phyloP scores from a whole-genome alignment of 2,888 invertebrate species.

The Opisthograptis luteolata region DNA sequence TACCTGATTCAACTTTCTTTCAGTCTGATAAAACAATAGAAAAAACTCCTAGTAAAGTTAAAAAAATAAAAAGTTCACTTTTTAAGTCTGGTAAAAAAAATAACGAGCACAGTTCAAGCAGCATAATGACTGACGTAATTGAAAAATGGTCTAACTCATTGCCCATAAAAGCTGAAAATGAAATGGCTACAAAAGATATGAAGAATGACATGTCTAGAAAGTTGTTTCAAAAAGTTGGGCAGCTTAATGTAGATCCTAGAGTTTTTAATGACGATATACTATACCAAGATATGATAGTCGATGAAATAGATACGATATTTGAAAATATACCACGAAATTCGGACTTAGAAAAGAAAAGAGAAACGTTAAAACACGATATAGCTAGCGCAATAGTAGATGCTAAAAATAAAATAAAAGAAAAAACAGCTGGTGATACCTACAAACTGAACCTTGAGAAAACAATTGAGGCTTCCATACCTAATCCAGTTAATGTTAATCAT shows the following conservation, averaged over 20 bases:
- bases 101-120: conserved; percentile 38
- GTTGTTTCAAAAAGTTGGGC: conserved; percentile 58
- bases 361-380: conserved; percentile 46
- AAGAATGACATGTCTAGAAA: conserved; percentile 52
- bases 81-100: conserved; percentile 2
- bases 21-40: neutral
- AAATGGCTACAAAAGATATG: conserved; percentile 36
- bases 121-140: conserved; percentile 52
- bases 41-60: neutral
- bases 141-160: conserved; percentile 60
- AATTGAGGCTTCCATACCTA: conserved; percentile 57
- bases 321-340: conserved; percentile 46
- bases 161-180: conserved; percentile 47
- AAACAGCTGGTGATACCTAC: conserved; percentile 54
- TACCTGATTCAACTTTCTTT: conserved; percentile 5
- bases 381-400: conserved; percentile 50
- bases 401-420: conserved; percentile 48
- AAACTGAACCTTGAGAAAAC: conserved; percentile 56
- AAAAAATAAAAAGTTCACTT: conserved; percentile 7
- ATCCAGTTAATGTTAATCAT: conserved; percentile 42
- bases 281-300: conserved; percentile 50
- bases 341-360: conserved; percentile 43
- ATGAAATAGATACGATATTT: conserved; percentile 54
- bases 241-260: conserved; percentile 53
- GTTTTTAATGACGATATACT: conserved; percentile 51